Evolutionary conservation across 2,113 vertebrate genomes (phyloP), one percentile per base, ranked within the genome.

Genomic region (Phylloscopus whistleri): DNA sequence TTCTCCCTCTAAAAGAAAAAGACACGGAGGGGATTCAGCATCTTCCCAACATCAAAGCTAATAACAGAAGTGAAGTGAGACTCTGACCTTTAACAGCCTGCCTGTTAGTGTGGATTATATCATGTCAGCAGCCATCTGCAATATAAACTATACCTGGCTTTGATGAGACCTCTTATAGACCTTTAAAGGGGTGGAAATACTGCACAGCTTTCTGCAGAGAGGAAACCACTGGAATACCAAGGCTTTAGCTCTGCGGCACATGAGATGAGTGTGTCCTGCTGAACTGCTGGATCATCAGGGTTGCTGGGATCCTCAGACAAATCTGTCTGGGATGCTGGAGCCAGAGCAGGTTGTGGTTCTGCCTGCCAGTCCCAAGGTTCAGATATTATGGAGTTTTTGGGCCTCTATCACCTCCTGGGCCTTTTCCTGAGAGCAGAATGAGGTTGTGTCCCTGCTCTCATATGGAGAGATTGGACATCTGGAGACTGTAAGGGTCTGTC

Each of bases 141-240:
- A 62, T 93, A 96, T 97, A 96, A 97, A 96, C 93, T 89, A 77
- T 96, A 96, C 96, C 96, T 97, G 95, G 84, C 94, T 97, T 97
- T 97, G 96, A 97, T 95, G 96, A 96, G 92, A 91, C 93, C 95
- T 90, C 88, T 94, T 89, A 85, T 44, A 85, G 96, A 93, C 95
- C 84, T 95, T 97, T 94, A 84, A 94, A 93, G 68, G 76, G 78
- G 55, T 92, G 73, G 91, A 94, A 92, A 91, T 92, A 73, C 89
- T 70, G 75, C 93, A 60, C 2, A 22, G 85, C 70, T 95, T 70
- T 94, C 89, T 93, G 74, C 16, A 0, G 82, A 79, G 75, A 83
- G 87, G 90, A 96, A 97, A 67, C 91, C 75, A 52, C 62, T 19
- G 1, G 60, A 95, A 92, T 84, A 92, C 84, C 81, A 75, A 90